A percentile compares a stretch with the other conserved stretches of the same genome.
Conservation (phyloP, 2,888 invertebrate species). For the Calameuta pallipes region DNA sequence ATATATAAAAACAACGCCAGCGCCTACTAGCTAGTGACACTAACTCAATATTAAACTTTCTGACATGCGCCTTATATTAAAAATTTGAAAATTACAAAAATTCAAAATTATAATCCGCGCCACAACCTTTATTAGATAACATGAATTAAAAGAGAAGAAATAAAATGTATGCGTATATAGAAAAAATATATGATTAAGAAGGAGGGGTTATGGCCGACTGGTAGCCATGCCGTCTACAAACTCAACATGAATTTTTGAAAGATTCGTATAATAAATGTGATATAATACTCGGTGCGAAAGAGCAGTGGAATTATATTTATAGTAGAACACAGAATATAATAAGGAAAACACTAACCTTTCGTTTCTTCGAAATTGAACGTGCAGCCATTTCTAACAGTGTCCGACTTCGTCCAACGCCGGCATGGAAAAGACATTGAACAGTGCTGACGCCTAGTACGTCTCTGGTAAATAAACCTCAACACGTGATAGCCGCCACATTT, state of each 20-base stretch:
- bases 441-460: neutral
- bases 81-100: neutral
- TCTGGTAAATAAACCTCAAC: too few species aligned
- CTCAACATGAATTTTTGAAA: neutral
- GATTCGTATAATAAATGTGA: neutral
- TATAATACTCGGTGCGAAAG: neutral
- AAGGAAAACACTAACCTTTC: conserved; percentile 70
- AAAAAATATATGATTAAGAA: neutral
- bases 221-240: neutral
- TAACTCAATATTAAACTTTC: neutral
- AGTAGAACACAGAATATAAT: neutral
- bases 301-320: neutral
- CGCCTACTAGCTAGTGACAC: neutral
- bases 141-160: neutral
- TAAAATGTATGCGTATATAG: neutral
- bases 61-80: neutral
- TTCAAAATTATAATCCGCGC: neutral
- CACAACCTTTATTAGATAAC: neutral
- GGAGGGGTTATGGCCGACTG: neutral
- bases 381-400: conserved; percentile 69
- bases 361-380: conserved; percentile 75
- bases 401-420: neutral
- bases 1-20: neutral
- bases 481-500: too few species aligned
- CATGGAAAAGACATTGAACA: neutral